Percentiles rank a stretch among this genome's conserved stretches.
These are phyloP conservation scores for Morelia viridis DNA, from an alignment of 2,797 vertebrate species.

Conservation along the genomic window DNA sequence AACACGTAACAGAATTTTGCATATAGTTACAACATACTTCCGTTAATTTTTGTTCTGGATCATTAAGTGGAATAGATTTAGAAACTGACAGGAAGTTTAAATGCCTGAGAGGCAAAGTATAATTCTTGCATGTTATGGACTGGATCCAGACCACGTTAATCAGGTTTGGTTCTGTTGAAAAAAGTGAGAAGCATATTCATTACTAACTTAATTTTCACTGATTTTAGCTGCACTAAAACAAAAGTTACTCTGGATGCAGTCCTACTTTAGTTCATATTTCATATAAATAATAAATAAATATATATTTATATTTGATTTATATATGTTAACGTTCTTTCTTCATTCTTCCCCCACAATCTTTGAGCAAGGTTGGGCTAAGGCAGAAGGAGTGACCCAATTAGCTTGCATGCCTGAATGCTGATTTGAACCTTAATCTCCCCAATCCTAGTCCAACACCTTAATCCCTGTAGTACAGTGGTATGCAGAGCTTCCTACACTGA, in stretches of 20 bases:
- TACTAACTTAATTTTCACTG: not conserved
- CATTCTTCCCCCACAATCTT: too few relatives aligned
- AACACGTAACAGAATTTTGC: constrained; percentile 28
- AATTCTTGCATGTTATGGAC: constrained; percentile 10
- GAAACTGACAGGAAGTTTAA: constrained; percentile 39
- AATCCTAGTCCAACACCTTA: too few relatives aligned
- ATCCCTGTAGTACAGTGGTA: too few relatives aligned
- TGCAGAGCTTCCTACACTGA: too few relatives aligned
- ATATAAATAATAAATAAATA: too few relatives aligned
- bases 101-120: constrained; percentile 18
- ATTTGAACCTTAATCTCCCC: too few relatives aligned
- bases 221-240: not conserved
- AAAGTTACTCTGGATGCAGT: not conserved
- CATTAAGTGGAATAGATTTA: constrained; percentile 31
- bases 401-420: too few relatives aligned
- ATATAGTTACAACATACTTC: not conserved
- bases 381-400: too few relatives aligned
- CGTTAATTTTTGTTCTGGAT: constrained; percentile 16
- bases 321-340: too few relatives aligned
- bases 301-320: too few relatives aligned
- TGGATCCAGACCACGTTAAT: not conserved
- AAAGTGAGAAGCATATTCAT: not conserved
- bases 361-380: too few relatives aligned
- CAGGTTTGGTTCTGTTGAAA: not conserved
- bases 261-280: too few relatives aligned